Evolutionary conservation across 2,113 vertebrate species (phyloP), one percentile per base, ranked within the genome.

Genomic region (Acrocephalus arundinaceus): DNA sequence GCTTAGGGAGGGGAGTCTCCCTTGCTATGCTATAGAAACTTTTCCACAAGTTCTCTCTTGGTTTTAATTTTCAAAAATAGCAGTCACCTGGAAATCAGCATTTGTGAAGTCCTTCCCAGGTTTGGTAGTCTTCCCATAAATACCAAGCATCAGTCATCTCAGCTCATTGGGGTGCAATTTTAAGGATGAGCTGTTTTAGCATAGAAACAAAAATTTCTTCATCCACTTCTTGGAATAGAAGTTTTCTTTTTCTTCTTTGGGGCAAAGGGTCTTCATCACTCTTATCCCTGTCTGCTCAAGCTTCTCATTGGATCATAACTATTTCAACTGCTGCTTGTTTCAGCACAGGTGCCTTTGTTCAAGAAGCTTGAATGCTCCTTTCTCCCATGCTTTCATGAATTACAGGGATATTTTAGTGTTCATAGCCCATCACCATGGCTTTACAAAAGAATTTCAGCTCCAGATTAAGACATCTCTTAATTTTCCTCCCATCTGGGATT

Each of bases 61-160:
- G 27, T 15, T 61, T 31, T 48, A 31, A 37, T 61, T 37, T 39
- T 76, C 12, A 25, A 2, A 1, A 49, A 49, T 7, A 49, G 20
- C 43, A 31, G 5, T 11, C 3, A 1, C 11, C 55, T 1, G 1
- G 9, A 37, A 24, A 61, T 39, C 9, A 24, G 27, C n/a, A 39
- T 30, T 37, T 7, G 3, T 39, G 21, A 61, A 9, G 12, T 31
- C 7, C 7, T 16, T 76, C 28, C 13, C 15, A 19, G 0, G 4
- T 49, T 61, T 49, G 7, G 13, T n/a, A 45, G 7, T 31, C 3
- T 39, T 76, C 45, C 28, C 28, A 62, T 45, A 39, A 11, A 16
- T 20, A 33, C 35, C n/a, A 39, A 52, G 19, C 16, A 33, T 4
- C 0, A 6, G 6, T 39, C 12, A 25, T 39, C 57, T 76, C 45